phyloP scores from a whole-genome alignment of 1,140 invertebrate species.

The Wiebesia pumilae region DNA sequence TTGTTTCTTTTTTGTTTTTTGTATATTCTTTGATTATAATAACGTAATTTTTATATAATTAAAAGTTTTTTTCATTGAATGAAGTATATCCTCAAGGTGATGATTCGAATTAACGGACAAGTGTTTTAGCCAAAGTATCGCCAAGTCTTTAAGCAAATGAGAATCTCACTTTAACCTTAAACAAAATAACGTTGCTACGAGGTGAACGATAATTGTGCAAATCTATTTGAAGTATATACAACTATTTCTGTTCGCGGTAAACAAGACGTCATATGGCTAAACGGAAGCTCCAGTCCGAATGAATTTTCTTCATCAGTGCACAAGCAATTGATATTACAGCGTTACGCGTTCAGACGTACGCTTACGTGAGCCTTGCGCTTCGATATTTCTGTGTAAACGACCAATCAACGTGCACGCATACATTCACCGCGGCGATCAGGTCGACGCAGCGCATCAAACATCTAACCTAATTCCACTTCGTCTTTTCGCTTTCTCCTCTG shows the following conservation, averaged over 20 bases:
- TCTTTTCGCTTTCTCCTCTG: conserved; percentile 23
- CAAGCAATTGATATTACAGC: neutral
- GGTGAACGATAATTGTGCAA: neutral
- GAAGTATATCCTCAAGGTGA: too few species aligned
- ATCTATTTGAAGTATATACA: too few species aligned
- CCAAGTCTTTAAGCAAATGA: too few species aligned
- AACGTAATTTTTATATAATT: neutral
- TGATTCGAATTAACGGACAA: too few species aligned
- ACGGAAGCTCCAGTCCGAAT: neutral
- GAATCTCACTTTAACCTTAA: too few species aligned
- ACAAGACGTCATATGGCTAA: neutral
- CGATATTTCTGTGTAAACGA: conserved; percentile 38
- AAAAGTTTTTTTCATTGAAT: neutral
- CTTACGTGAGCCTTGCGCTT: neutral
- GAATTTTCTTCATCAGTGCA: neutral
- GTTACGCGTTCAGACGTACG: neutral
- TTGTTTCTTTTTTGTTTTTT: too few species aligned
- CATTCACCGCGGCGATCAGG: neutral
- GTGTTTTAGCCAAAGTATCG: too few species aligned
- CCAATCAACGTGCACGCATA: conserved; percentile 8
- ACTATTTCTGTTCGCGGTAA: neutral
- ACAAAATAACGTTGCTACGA: too few species aligned
- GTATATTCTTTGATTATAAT: too few species aligned
- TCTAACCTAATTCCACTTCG: conserved; percentile 55
- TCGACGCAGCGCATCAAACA: conserved; percentile 54